A percentile compares a stretch with the other conserved stretches of the same genome.
Evolutionary conservation across 2,797 vertebrate species (phyloP).

Genomic region (Tokudaia tokunoshimensis): DNA sequence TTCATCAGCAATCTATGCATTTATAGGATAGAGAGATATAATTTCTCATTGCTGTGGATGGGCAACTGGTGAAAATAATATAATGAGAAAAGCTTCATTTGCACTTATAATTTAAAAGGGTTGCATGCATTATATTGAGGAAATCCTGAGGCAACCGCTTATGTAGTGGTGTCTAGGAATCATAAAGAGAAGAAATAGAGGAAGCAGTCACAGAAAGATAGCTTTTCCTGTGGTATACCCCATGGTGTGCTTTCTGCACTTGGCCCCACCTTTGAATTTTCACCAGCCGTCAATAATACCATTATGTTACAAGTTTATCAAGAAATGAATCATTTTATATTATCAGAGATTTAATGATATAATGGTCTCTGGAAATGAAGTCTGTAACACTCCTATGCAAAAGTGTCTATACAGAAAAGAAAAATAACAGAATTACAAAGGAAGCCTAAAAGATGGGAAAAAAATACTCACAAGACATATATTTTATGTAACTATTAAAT

Average conservation of each 20-base stretch:
- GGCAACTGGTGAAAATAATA: not conserved
- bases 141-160: not conserved
- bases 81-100: not conserved
- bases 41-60: not conserved
- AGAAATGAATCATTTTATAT: not conserved
- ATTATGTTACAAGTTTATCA: not conserved
- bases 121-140: not conserved
- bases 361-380: not conserved
- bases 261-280: not conserved
- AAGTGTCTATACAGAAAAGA: not conserved
- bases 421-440: not conserved
- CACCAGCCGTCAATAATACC: not conserved
- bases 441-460: not conserved
- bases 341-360: not conserved
- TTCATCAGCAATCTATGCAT: not conserved
- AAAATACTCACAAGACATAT: not conserved
- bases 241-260: not conserved
- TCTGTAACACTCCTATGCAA: not conserved
- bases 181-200: not conserved
- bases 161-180: not conserved
- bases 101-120: not conserved
- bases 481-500: not conserved
- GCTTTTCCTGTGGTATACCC: not conserved
- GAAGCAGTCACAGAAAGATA: not conserved
- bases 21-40: not conserved